Conservation (phyloP, 2,797 vertebrate species). For the Mus caroli region DNA sequence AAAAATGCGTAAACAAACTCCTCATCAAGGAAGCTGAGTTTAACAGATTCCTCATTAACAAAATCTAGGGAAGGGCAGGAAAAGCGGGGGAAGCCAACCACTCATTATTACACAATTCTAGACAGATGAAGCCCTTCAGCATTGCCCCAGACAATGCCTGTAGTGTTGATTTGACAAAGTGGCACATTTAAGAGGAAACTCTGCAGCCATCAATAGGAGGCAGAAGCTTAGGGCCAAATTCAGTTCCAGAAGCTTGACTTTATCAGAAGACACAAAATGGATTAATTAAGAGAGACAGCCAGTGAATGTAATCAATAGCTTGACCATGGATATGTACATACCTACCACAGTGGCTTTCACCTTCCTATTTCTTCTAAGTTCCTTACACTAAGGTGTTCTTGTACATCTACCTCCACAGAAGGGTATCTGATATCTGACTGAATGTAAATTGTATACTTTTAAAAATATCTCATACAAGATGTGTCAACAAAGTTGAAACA, state of each 20-base stretch:
- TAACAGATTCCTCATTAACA: constrained; percentile 83
- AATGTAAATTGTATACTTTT: neutral
- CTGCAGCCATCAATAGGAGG: constrained; percentile 77
- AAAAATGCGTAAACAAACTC: constrained; percentile 80
- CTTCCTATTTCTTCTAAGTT: constrained; percentile 2
- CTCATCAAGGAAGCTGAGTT: constrained; percentile 73
- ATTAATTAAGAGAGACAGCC: constrained; percentile 75
- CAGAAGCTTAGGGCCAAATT: constrained; percentile 79
- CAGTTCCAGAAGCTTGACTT: constrained; percentile 78
- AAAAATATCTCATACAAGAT: neutral
- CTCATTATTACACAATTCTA: constrained; percentile 78
- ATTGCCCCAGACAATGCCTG: constrained; percentile 76
- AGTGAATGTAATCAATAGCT: constrained; percentile 69
- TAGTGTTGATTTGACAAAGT: constrained; percentile 84
- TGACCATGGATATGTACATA: constrained; percentile 53
- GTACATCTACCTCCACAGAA: neutral
- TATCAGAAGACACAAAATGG: constrained; percentile 81
- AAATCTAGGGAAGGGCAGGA: constrained; percentile 80
- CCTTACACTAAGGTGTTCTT: neutral
- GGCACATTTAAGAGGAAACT: constrained; percentile 81
- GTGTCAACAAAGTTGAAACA: neutral
- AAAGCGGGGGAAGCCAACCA: constrained; percentile 77
- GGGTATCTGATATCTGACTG: constrained; percentile 6
- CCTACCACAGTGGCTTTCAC: neutral
- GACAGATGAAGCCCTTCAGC: constrained; percentile 84